phyloP scores from a whole-genome alignment of 1,140 invertebrate genomes.

The Myzus persicae region DNA sequence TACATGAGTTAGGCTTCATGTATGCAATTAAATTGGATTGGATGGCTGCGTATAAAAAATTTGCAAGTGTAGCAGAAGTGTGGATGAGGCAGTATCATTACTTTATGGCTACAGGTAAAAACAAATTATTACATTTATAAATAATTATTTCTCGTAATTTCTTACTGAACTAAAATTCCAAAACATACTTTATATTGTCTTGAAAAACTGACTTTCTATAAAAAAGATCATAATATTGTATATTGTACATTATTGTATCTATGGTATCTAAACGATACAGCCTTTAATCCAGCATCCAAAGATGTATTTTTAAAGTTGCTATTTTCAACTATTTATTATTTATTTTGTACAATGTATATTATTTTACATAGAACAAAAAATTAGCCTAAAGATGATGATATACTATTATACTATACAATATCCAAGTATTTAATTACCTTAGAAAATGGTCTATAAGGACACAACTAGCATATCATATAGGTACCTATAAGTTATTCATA shows the following conservation, averaged over 20 bases:
- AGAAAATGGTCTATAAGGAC: not conserved
- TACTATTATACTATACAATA: not conserved
- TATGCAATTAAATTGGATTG: constrained; percentile 16
- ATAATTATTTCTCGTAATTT: not conserved
- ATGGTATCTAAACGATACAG: not conserved
- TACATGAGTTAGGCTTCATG: constrained; percentile 44
- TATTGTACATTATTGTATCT: not conserved
- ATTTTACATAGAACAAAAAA: not conserved
- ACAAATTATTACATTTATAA: not conserved
- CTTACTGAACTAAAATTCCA: not conserved
- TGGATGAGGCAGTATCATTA: constrained; percentile 41
- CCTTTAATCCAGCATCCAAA: not conserved
- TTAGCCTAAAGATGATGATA: not conserved
- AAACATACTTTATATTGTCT: not conserved
- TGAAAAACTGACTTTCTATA: not conserved
- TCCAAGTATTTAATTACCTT: not conserved
- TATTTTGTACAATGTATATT: too few relatives aligned
- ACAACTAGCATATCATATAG: not conserved
- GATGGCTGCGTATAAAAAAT: not conserved
- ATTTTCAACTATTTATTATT: too few relatives aligned
- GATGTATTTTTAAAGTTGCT: not conserved
- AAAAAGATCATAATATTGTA: not conserved
- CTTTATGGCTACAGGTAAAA: constrained; percentile 22
- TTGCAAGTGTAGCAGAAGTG: not conserved
- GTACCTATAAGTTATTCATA: not conserved